Evolutionary conservation across 2,888 invertebrate species (phyloP), one percentile per base, ranked within the genome.

Genomic region (Leptinotarsa peninsularis): DNA sequence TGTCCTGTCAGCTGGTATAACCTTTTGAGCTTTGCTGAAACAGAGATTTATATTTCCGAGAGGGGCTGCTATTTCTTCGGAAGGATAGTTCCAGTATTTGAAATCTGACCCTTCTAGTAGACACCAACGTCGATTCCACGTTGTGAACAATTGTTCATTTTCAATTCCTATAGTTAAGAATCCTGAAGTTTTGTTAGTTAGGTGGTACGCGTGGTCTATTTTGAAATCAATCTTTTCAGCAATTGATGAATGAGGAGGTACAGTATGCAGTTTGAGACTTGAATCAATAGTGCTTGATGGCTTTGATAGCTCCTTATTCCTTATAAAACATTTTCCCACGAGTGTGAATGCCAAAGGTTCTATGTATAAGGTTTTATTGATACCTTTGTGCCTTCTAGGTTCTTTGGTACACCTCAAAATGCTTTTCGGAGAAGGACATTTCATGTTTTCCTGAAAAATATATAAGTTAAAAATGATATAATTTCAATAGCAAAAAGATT

Each of bases 41-140:
- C 70, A 71, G 50, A 83, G 63, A 68, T 82, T 79, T 14, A 82
- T 68, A 17, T 63, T 63, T 17, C 79, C 80, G 4, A 82, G 54
- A 2, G 83, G 80, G 2, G 66, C 63, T 13, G 74, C 23, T 13
- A 66, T 71, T 71, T 82, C 82, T 50, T 83, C 83, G 0, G 81
- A 79, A 7, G 83, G 82, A 67, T 82, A 82, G 71, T 82, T 83
- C 82, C 83, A 83, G 72, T 81, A 83, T 71, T 73, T 80, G 17
- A 83, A 72, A 7, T 68, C 21, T 7, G 66, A 67, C 13, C 81
- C 81, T n/a, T 81, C 79, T 58, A 83, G 63, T 14, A 79, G 74
- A 56, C 83, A 83, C 82, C 82, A 83, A 60, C 83, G 75, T 66
- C 80, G 72, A 72, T 82, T 82, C 83, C 83, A 83, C n/a, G 77